Base-by-base conservation (phyloP, 2,888 invertebrate species). In the Pharmacophagus antenor region DNA sequence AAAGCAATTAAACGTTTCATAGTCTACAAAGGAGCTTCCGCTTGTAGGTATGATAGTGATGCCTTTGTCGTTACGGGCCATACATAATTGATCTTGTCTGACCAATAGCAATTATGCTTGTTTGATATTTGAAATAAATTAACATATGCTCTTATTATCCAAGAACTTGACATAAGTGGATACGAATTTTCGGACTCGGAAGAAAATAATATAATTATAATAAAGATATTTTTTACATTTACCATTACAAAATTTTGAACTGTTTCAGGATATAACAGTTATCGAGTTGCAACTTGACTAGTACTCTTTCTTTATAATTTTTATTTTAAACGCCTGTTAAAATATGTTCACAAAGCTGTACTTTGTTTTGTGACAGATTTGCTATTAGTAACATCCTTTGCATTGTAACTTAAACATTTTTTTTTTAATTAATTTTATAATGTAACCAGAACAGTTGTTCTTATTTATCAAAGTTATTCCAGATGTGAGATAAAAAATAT, bases 1-100 rank as follows among this genome's bases (percentile, higher is more conserved):
- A 54, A 55, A 47, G 46, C 21, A 31, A 47, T 55, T 46, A 55
- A 31, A 27, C 42, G 42, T 15, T 54, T 42, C 20, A 25, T 44
- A 10, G n/a, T 4, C 18, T 5, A 44, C n/a, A 46, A 54, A 46
- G 42, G 44, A 7, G 54, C 23, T 42, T n/a, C 42, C 42, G n/a
- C 17, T 42, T 17, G 42, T 6, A 17, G 31, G 31, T 31, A 31
- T 31, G 31, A 12, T 31, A 31, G 15, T 31, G 15, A 31, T 31
- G 42, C 42, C 42, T n/a, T 42, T 6, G 42, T 17, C 7, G 15
- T 15, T 41, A 41, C 2, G 15, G 41, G 17, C 7, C 17, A 17
- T 18, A 17, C 42, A 4, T 42, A 42, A 42, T n/a, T 7, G 5
- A 27, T 27, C 10, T 27, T 27, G 10, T 7, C 10, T 27, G n/a